phyloP scores from a whole-genome alignment of 92 coral and sea anemone genomes.

The Heteractis magnifica region DNA sequence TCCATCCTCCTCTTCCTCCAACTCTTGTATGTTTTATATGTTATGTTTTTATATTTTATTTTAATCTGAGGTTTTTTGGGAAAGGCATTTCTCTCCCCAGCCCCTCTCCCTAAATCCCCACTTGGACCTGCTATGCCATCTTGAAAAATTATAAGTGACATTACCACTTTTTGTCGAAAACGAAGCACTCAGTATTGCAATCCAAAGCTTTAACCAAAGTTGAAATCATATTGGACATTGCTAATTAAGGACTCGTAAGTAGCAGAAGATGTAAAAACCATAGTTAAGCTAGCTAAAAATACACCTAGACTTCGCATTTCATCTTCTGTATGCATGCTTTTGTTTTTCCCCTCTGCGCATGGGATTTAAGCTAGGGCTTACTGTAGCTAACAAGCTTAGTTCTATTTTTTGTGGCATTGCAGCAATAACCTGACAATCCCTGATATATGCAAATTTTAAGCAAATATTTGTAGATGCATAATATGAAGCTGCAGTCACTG shows the following conservation, averaged over 20 bases:
- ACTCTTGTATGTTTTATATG: slow-evolving; percentile 19
- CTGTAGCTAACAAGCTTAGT: too few relatives aligned
- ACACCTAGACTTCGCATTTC: too few relatives aligned
- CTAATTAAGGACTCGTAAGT: not conserved
- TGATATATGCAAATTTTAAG: too few relatives aligned
- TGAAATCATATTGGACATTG: not conserved
- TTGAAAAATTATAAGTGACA: not conserved
- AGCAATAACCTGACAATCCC: not conserved
- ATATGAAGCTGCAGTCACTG: not conserved
- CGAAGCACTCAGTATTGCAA: not conserved
- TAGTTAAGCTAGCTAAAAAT: not conserved
- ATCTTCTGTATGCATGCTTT: not conserved
- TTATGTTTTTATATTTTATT: not conserved
- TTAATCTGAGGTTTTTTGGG: not conserved
- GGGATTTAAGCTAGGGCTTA: not conserved
- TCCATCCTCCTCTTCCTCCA: slow-evolving; percentile 28
- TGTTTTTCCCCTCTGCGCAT: not conserved
- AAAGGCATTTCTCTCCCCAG: not conserved
- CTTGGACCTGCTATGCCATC: not conserved
- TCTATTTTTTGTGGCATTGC: not conserved
- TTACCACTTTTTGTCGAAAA: not conserved
- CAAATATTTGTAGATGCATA: not conserved
- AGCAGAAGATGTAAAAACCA: not conserved
- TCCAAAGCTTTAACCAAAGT: not conserved
- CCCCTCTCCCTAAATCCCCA: not conserved